A percentile compares a stretch with the other conserved stretches of the same genome.
Conservation (phyloP, 1,140 invertebrate species). For the Drosophila kohkoa region DNA sequence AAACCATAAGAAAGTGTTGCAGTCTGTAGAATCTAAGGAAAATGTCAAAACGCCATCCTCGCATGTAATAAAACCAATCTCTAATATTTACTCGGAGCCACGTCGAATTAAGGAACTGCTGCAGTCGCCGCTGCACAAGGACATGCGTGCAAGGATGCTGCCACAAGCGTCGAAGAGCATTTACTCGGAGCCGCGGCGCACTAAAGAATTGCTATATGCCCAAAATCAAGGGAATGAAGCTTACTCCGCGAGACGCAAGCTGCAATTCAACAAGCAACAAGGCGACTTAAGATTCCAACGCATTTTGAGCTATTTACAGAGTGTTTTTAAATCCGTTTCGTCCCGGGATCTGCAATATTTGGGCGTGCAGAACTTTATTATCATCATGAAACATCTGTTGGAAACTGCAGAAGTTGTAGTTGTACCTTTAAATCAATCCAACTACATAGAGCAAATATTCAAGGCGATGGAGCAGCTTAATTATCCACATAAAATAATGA, state of each 20-base stretch:
- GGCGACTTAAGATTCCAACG: neutral
- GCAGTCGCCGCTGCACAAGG: constrained; percentile 20
- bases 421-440: constrained; percentile 17
- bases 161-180: neutral
- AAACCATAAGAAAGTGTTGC: neutral
- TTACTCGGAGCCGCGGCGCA: constrained; percentile 2
- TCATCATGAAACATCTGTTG: constrained; percentile 34
- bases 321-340: constrained; percentile 1
- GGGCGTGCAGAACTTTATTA: constrained; percentile 49
- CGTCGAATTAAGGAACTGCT: constrained; percentile 20
- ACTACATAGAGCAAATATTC: constrained; percentile 36
- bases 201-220: neutral
- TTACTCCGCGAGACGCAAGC: neutral
- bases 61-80: neutral
- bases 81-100: neutral
- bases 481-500: constrained; percentile 39
- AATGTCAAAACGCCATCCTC: no score
- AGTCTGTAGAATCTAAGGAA: no score
- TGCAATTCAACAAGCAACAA: constrained; percentile 6
- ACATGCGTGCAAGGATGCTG: neutral
- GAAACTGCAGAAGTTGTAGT: constrained; percentile 5
- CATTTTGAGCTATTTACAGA: neutral
- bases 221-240: neutral
- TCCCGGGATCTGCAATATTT: constrained; percentile 30
- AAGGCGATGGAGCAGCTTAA: constrained; percentile 38